Evolutionary conservation across 37 sponge, comb jelly and placozoan species (phyloP).

Genomic region (Eunapius fragilis): DNA sequence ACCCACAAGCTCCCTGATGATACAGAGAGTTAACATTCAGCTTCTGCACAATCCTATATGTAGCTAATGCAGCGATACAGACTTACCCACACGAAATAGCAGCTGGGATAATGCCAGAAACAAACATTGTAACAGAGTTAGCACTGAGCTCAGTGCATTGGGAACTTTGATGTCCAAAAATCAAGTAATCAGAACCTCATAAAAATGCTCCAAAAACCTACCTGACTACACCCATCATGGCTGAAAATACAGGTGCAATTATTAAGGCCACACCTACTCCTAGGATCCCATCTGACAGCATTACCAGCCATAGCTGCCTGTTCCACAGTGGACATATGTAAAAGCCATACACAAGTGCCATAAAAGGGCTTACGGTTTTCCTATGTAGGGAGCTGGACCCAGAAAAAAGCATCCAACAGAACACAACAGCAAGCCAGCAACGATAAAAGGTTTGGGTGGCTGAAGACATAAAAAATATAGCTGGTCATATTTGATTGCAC

Average conservation of each 20-base stretch:
- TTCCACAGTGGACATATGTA: background rate
- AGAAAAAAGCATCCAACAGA: background rate
- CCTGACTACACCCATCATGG: background rate
- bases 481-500: background rate
- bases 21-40: background rate
- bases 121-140: background rate
- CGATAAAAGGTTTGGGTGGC: background rate
- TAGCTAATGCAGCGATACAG: background rate
- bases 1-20: background rate
- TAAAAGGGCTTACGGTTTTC: background rate
- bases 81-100: background rate
- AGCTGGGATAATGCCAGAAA: background rate
- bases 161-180: background rate
- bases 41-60: background rate
- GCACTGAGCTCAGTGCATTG: background rate
- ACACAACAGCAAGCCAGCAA: background rate
- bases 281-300: background rate
- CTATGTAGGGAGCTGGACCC: background rate
- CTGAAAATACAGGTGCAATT: background rate
- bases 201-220: background rate
- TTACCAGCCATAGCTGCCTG: background rate
- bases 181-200: background rate
- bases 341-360: background rate
- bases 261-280: background rate
- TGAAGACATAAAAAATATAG: background rate